Percentiles rank a stretch among this genome's conserved stretches.
Evolutionary conservation across 2,888 invertebrate species (phyloP).

Genomic region (Drosophila rellima): DNA sequence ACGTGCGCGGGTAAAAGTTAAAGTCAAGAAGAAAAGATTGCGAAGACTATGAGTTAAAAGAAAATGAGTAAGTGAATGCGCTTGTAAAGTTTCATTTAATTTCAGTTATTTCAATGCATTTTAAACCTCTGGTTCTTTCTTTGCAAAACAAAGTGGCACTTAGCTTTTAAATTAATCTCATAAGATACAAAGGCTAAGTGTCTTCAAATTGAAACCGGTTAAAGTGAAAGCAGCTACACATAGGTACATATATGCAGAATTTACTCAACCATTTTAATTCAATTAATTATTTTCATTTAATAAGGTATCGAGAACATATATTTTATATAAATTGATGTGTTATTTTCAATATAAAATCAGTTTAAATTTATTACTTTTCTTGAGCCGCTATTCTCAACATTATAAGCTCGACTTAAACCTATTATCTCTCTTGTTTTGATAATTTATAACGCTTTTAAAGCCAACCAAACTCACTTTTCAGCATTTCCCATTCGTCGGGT

Average conservation of each 20-base stretch:
- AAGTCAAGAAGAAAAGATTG: slow-evolving; percentile 22
- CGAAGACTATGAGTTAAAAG: slow-evolving; percentile 13
- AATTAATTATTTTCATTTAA: neutral
- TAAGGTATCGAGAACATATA: too few relatives aligned
- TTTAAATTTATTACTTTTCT: neutral
- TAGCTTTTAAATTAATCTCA: slow-evolving; percentile 9
- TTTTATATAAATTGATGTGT: neutral
- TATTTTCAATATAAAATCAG: too few relatives aligned
- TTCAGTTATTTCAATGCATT: neutral
- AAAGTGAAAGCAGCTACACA: neutral
- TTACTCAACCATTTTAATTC: neutral
- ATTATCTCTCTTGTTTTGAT: neutral
- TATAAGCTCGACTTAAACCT: neutral
- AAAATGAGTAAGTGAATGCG: slow-evolving; percentile 45
- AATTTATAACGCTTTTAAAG: neutral
- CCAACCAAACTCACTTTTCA: neutral
- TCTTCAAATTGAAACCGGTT: neutral
- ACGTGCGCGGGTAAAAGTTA: slow-evolving; percentile 18
- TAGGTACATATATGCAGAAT: neutral
- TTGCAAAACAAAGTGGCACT: neutral
- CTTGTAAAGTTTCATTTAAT: slow-evolving; percentile 3
- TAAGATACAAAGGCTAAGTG: neutral
- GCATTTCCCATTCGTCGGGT: neutral
- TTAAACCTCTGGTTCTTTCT: neutral
- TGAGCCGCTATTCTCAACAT: neutral